Evolutionary conservation across 2,888 invertebrate species (phyloP), one percentile per base, ranked within the genome.

Genomic region (Thera obeliscata): DNA sequence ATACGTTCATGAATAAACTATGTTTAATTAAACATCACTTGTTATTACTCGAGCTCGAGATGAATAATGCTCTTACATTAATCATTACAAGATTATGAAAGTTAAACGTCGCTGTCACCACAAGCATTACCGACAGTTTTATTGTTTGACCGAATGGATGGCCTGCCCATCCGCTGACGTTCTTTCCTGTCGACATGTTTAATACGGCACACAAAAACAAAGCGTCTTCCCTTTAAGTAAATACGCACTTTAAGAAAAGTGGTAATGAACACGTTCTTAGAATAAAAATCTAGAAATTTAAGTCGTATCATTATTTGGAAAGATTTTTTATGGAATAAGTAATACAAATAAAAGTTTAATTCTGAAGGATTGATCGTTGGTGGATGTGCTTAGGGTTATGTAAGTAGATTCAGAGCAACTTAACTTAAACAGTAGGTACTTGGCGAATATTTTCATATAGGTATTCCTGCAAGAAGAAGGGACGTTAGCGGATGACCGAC

Each of bases 1-100:
- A 72, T 70, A 69, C 57, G 61, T 57, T 46, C 43, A 64, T 71
- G 69, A 71, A 70, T 73, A 73, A 74, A 69, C 55, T 58, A 1
- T 67, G 73, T 70, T 69, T 71, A 71, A 71, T 73, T 74, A 74
- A 71, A 71, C 73, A 68, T 60, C 61, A 57, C 73, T 74, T 71
- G 74, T 74, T 73, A 69, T 65, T 59, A 61, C 70, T 64, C 66
- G 64, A 71, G 68, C 70, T 68, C 46, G 52, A 63, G 71, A 72
- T 71, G 71, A 70, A 71, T 72, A 69, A 74, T 56, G 48, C 68
- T 48, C 56, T 58, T 65, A 46, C 71, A 71, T 74, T 74, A 74
- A 73, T 74, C 74, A 74, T 65, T 11, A 41, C 52, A 43, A 59
- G 70, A 73, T 68, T 71, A 71, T 64, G 73, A 70, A 67, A 71